Evolutionary conservation across 2,113 vertebrate genomes (phyloP).

Genomic region (Anarhynchus alexandrinus): DNA sequence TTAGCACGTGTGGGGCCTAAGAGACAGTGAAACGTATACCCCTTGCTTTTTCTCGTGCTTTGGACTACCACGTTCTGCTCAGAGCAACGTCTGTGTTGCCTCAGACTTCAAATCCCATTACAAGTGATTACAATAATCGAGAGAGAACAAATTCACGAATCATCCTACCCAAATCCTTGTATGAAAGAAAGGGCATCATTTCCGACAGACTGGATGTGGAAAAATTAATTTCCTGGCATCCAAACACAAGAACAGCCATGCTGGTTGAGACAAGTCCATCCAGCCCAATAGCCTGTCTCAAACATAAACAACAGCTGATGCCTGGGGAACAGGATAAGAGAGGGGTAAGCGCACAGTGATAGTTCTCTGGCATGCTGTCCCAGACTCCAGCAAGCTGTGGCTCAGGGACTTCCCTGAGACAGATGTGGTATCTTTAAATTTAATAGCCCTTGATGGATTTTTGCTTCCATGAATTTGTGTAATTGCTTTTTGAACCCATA

Average conservation of each 20-base stretch:
- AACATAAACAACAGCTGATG: constrained; percentile 61
- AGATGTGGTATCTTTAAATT: constrained; percentile 68
- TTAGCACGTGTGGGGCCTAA: not conserved
- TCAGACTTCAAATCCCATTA: constrained; percentile 15
- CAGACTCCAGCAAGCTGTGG: constrained; percentile 60
- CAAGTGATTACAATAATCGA: constrained; percentile 26
- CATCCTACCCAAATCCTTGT: not conserved
- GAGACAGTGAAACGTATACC: not conserved
- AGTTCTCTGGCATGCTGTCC: constrained; percentile 54
- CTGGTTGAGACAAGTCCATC: constrained; percentile 55
- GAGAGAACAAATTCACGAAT: not conserved
- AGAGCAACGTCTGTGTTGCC: not conserved
- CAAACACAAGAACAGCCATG: constrained; percentile 24
- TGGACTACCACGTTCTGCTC: not conserved
- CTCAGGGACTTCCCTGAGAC: constrained; percentile 63
- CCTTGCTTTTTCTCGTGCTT: not conserved
- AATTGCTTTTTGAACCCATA: constrained; percentile 53
- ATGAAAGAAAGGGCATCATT: constrained; percentile 38
- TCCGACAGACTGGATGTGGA: constrained; percentile 31
- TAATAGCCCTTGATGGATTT: constrained; percentile 64
- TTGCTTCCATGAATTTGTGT: constrained; percentile 60
- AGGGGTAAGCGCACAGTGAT: constrained; percentile 4
- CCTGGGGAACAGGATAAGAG: constrained; percentile 46
- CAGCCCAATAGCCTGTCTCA: constrained; percentile 43
- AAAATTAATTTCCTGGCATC: constrained; percentile 59